Percentiles rank a stretch among this genome's conserved stretches.
Conservation (phyloP, 2,113 vertebrate genomes). For the Neogobius melanostomus region DNA sequence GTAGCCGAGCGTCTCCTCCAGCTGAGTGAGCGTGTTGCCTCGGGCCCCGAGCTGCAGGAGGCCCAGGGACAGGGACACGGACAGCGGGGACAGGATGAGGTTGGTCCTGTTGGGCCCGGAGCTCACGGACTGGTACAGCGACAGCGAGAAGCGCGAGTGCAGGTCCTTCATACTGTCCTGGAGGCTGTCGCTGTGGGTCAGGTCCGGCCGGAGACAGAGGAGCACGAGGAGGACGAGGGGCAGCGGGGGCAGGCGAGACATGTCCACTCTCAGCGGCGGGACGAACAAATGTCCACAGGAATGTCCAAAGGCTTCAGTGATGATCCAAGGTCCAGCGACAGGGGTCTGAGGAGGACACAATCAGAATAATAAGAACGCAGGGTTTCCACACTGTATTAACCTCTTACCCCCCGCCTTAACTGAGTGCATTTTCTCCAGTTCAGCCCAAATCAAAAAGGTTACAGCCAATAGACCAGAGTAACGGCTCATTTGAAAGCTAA, state of each 20-base stretch:
- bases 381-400: too few relatives aligned
- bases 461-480: too few relatives aligned
- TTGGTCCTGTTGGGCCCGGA: constrained; percentile 77
- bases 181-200: constrained; percentile 58
- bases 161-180: constrained; percentile 74
- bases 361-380: too few relatives aligned
- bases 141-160: constrained; percentile 80
- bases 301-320: too few relatives aligned
- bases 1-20: constrained; percentile 82
- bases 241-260: constrained; percentile 68
- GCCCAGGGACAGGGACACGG: constrained; percentile 80
- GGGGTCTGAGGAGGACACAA: neutral
- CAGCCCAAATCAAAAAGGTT: too few relatives aligned
- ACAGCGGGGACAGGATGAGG: constrained; percentile 82
- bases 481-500: too few relatives aligned
- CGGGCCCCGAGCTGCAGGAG: constrained; percentile 86
- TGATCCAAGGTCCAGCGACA: neutral
- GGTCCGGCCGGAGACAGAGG: constrained; percentile 12
- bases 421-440: too few relatives aligned
- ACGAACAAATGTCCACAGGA: neutral
- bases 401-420: too few relatives aligned
- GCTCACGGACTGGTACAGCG: constrained; percentile 73
- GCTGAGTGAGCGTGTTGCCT: constrained; percentile 81
- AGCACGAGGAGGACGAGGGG: constrained; percentile 67
- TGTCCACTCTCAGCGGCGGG: constrained; percentile 57